Base-by-base conservation (phyloP, 2,888 invertebrate species). In the Lithophane leautieri region DNA sequence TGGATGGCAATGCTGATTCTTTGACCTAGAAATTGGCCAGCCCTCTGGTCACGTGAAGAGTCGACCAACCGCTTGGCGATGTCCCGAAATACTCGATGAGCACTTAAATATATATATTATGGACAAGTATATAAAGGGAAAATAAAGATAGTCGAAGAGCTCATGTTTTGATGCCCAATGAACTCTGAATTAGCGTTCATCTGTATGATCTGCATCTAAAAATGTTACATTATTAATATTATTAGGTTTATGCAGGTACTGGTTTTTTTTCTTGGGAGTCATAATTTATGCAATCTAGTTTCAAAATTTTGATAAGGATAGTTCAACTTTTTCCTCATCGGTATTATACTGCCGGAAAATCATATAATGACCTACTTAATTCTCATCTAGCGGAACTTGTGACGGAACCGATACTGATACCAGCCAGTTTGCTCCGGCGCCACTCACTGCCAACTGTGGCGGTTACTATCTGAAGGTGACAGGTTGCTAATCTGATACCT, bases 331-430 rank as follows among this genome's bases (percentile, higher is more conserved):
- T 73, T 62, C 34, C 44, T 71, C 19, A 19, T 76, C 12, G 11
- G 16, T 14, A n/a, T 40, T 68, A 44, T 16, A 28, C 16, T 7
- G 22, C 7, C 9, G 7, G 4, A 61, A 16, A 61, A 14, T 16
- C n/a, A n/a, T 44, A 40, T 50, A 68, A 28, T 25, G 8, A 16
- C 1, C 19, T 16, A 47, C 47, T 6, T 52, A n/a, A 40, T 56
- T 50, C n/a, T 60, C 14, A 19, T 42, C 65, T 56, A 68, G 60
- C 68, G 54, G 77, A 81, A 69, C 65, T 76, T 25, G 4, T 71
- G 77, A 69, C 65, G 65, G 68, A 77, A 81, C 47, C 1, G 28
- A 67, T 50, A 70, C 52, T 2, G 50, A 60, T 47, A 58, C 52
- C 34, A 54, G 58, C 60, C n/a, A 50, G 12, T 50, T 54, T 54